These are phyloP conservation scores for Colletes gigas DNA, from an alignment of 1,140 invertebrate species.

Conservation along the genomic window DNA sequence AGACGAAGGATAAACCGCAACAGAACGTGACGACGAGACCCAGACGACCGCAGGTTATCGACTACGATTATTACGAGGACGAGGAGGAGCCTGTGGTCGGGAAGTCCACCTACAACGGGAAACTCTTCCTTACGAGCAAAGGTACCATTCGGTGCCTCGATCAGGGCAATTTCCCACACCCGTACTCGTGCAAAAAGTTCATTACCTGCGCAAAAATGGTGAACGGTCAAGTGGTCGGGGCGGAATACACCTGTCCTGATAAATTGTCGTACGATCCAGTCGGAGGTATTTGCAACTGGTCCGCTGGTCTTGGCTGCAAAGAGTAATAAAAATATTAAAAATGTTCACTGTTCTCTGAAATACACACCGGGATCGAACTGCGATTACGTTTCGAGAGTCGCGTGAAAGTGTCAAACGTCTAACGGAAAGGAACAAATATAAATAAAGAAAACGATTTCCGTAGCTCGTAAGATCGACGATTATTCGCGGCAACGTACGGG, in stretches of 20 bases:
- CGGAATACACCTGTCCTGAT: conserved; percentile 93
- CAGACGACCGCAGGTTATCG: conserved; percentile 76
- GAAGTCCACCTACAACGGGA: conserved; percentile 82
- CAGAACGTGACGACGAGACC: conserved; percentile 68
- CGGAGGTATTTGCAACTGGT: conserved; percentile 95
- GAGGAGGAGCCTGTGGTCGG: conserved; percentile 81
- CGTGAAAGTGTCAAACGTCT: background rate
- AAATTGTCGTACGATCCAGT: conserved; percentile 92
- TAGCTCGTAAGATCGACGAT: background rate
- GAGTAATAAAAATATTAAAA: conserved; percentile 73
- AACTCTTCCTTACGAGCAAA: conserved; percentile 82
- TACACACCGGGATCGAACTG: background rate
- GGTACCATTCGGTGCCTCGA: conserved; percentile 89
- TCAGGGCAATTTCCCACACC: conserved; percentile 93
- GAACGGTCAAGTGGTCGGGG: conserved; percentile 87
- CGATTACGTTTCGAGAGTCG: background rate
- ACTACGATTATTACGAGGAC: conserved; percentile 88
- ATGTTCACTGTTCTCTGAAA: background rate
- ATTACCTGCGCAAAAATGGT: conserved; percentile 93
- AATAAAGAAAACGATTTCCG: no score
- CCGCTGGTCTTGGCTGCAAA: conserved; percentile 87
- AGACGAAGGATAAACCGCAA: conserved; percentile 56
- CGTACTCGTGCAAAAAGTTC: conserved; percentile 92
- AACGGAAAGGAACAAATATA: background rate
- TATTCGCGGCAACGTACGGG: background rate